Evolutionary conservation across 2,888 invertebrate genomes (phyloP).

Genomic region (Lepidonotus clava): DNA sequence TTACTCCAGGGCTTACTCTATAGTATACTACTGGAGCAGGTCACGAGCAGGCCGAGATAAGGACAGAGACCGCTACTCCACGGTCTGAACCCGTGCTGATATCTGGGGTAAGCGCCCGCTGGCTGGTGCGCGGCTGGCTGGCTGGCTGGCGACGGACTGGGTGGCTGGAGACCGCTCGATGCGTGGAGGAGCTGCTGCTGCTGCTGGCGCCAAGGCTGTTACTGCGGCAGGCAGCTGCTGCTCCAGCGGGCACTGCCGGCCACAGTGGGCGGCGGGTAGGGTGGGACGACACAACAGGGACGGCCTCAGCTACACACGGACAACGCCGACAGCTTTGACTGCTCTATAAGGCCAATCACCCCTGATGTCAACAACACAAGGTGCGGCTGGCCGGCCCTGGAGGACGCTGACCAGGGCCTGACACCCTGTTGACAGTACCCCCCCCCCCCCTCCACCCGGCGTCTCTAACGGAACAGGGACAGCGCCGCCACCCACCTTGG

Average conservation of each 20-base stretch:
- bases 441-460: neutral
- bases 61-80: too few species aligned
- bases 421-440: neutral
- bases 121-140: neutral
- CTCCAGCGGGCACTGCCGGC: neutral
- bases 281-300: neutral
- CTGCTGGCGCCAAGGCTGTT: neutral
- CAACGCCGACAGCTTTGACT: neutral
- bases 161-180: neutral
- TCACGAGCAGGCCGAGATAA: too few species aligned
- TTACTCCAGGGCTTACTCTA: too few species aligned
- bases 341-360: neutral
- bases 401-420: too few species aligned
- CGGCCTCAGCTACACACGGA: neutral
- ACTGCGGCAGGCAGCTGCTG: neutral
- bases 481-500: neutral
- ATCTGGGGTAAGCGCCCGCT: constrained; percentile 12
- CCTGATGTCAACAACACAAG: neutral
- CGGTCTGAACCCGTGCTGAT: neutral
- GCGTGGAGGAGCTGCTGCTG: neutral
- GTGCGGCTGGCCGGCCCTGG: too few species aligned
- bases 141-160: neutral
- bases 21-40: too few species aligned
- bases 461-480: too few species aligned
- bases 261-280: neutral